phyloP scores from a whole-genome alignment of 2,797 vertebrate genomes.

The Poeciliopsis gracilis region DNA sequence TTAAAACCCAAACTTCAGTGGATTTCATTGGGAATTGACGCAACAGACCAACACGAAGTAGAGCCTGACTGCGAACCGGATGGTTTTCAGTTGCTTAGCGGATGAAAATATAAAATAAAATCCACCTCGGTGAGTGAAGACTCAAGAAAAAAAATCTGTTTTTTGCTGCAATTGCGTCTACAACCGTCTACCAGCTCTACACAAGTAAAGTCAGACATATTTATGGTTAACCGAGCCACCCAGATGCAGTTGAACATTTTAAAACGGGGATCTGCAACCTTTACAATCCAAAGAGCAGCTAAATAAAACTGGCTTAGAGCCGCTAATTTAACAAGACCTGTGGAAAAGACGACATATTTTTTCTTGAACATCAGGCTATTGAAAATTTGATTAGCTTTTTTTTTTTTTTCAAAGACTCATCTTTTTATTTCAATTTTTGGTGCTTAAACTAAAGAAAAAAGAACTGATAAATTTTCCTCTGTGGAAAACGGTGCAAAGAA shows the following conservation, averaged over 20 bases:
- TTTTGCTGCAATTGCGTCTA: background rate
- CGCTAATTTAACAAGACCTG: background rate
- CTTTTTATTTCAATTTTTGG: background rate
- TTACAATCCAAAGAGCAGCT: background rate
- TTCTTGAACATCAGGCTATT: background rate
- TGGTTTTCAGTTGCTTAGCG: background rate
- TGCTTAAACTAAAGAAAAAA: background rate
- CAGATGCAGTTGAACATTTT: background rate
- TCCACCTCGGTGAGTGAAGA: background rate
- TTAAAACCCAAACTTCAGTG: background rate
- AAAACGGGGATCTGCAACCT: background rate
- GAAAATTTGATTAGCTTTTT: background rate
- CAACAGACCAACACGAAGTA: background rate
- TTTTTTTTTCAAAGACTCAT: background rate
- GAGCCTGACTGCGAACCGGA: background rate
- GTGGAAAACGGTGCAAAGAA: background rate
- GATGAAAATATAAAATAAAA: background rate
- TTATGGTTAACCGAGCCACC: background rate
- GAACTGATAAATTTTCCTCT: background rate
- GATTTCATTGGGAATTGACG: background rate
- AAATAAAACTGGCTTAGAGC: background rate
- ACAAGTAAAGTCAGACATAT: background rate
- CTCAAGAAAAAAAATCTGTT: background rate
- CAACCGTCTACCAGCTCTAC: background rate
- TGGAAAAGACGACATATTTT: background rate